A percentile compares a stretch with the other conserved stretches of the same genome.
phyloP scores from a whole-genome alignment of 2,797 vertebrate species.

The Oceanodroma leucorhoa region DNA sequence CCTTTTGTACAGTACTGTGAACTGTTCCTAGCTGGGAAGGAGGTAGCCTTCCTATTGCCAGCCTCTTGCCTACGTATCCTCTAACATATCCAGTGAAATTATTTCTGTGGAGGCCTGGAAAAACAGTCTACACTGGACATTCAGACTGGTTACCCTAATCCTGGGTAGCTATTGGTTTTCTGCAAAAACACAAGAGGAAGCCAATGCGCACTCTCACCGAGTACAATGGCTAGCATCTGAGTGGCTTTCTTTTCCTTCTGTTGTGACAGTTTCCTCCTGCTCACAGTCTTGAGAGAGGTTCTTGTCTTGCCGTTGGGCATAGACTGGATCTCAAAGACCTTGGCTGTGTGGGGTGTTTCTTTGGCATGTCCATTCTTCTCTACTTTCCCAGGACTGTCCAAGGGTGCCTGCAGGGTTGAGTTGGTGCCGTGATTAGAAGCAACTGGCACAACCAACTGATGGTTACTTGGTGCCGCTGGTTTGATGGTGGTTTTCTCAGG shows the following conservation, averaged over 20 bases:
- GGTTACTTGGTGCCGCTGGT: constrained; percentile 78
- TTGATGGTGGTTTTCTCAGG: constrained; percentile 85
- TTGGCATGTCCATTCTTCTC: constrained; percentile 90
- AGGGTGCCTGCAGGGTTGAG: constrained; percentile 68
- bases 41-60: neutral
- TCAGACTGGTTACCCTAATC: neutral
- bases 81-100: rapidly evolving
- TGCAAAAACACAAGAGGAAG: neutral
- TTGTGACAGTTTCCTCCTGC: constrained; percentile 94
- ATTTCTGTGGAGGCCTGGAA: neutral
- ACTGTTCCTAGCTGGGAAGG: neutral
- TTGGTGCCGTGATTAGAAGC: constrained; percentile 75
- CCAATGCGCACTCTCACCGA: constrained; percentile 79
- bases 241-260: constrained; percentile 99
- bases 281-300: constrained; percentile 89
- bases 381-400: constrained; percentile 74
- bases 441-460: constrained; percentile 74
- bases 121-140: rapidly evolving
- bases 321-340: constrained; percentile 90
- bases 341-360: constrained; percentile 78
- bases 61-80: neutral
- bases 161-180: neutral
- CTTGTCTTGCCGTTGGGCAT: constrained; percentile 93
- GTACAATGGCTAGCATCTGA: constrained; percentile 97
- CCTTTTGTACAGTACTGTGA: neutral